Evolutionary conservation across 2,888 invertebrate genomes (phyloP), one percentile per base, ranked within the genome.

Genomic region (Drosophila macrospina): DNA sequence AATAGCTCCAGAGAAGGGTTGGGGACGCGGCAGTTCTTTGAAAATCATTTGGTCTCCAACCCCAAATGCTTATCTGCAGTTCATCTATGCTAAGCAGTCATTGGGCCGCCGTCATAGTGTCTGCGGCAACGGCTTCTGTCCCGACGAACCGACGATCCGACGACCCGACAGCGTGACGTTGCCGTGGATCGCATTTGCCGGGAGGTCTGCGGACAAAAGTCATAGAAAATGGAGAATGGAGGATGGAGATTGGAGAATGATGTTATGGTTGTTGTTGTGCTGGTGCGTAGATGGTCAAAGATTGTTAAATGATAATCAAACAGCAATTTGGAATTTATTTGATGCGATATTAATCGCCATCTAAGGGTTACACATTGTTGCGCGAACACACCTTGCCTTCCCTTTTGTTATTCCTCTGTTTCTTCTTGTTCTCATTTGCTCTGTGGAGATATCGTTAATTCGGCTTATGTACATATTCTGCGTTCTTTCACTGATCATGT

Each of bases 271-370:
- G 32, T 13, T 48, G 32, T 37, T 36, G 66, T 45, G 45, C 64
- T 51, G 77, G 56, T 74, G 74, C 73, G 78, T 85, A 75, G 80
- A 78, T 86, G 79, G 70, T 75, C 67, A 86, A 74, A 82, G 85
- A 87, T 80, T 81, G 87, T 87, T 87, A 85, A 85, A 85, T 87
- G 84, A 75, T 80, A 80, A 76, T 82, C 82, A 77, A 78, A 80
- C 82, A 86, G 74, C 88, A 81, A 82, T 86, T 82, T 74, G 67
- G 72, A 86, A 86, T 88, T 86, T 84, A 82, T 88, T 76, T 86
- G 82, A 88, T 82, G 79, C 73, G 80, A 88, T 88, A 86, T 88
- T 86, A 77, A 84, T 86, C 88, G 74, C 60, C 15, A 55, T 62
- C 69, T 69, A 76, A 80, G 87, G 82, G 80, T 87, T 82, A 87